A percentile compares a stretch with the other conserved stretches of the same genome.
These are phyloP conservation scores for Mylabris sibirica DNA, from an alignment of 2,888 invertebrate species.

Conservation along the genomic window DNA sequence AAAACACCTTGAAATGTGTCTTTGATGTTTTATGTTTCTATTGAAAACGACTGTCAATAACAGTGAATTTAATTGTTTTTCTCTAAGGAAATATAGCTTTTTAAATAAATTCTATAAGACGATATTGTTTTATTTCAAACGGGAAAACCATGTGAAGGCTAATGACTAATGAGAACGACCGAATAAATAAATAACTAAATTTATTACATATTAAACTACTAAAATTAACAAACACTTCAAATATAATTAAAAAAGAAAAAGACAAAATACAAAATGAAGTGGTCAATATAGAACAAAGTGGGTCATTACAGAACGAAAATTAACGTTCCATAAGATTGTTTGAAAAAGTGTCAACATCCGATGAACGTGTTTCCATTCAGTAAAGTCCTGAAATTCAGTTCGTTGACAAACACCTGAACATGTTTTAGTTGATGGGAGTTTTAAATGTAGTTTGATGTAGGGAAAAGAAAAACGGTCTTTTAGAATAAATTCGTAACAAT, in stretches of 20 bases:
- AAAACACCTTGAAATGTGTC: not conserved
- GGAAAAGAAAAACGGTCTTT: not conserved
- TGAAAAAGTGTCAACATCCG: not conserved
- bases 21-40: constrained; percentile 2
- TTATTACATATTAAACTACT: constrained; percentile 9
- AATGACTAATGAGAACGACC: too few species aligned
- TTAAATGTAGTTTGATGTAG: not conserved
- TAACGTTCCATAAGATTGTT: too few species aligned
- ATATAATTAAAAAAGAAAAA: not conserved
- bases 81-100: not conserved
- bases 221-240: constrained; percentile 1
- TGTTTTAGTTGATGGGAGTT: constrained; percentile 2
- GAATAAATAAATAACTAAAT: constrained; percentile 1
- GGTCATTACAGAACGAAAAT: too few species aligned
- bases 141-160: not conserved
- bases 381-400: not conserved
- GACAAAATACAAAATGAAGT: not conserved
- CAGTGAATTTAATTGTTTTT: not conserved
- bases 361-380: not conserved
- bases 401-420: constrained; percentile 12
- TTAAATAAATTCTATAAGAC: not conserved
- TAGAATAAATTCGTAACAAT: not conserved
- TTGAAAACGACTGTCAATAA: not conserved
- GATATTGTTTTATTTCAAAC: constrained; percentile 3
- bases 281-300: too few species aligned